Evolutionary conservation across 2,888 invertebrate genomes (phyloP).

Genomic region (Platerodrilus igneus): DNA sequence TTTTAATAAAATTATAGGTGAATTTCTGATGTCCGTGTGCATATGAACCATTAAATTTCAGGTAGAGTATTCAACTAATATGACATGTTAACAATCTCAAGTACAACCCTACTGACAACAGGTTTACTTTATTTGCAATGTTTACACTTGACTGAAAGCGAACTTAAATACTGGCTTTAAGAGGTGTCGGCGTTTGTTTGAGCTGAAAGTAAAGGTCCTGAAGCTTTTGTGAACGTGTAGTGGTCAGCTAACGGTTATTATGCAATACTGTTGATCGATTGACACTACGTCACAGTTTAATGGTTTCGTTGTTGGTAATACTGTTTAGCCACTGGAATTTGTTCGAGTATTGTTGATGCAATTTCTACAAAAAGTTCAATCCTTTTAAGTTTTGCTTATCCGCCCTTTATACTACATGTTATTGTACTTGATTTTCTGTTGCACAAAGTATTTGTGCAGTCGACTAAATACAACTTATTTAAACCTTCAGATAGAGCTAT

Average conservation of each 20-base stretch:
- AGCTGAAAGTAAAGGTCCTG: conserved; percentile 13
- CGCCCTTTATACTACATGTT: no score
- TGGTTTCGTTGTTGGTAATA: no score
- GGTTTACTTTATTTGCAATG: conserved; percentile 20
- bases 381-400: no score
- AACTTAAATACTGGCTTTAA: conserved; percentile 16
- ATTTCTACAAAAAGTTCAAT: conserved; percentile 10
- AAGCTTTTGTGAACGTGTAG: neutral
- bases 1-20: no score
- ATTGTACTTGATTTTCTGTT: conserved; percentile 10
- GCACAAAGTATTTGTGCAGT: neutral
- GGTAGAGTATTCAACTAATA: conserved; percentile 12
- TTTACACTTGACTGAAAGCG: conserved; percentile 23
- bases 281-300: no score
- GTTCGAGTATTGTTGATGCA: conserved; percentile 6
- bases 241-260: conserved; percentile 13
- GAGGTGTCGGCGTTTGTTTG: conserved; percentile 18
- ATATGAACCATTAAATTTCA: no score
- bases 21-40: no score
- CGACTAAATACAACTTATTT: no score
- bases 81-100: conserved; percentile 20
- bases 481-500: no score
- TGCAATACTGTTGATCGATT: conserved; percentile 14
- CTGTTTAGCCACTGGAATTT: neutral
- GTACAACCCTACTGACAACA: conserved; percentile 15